Evolutionary conservation across 2,113 vertebrate species (phyloP).

Genomic region (Gobiocypris rarus): DNA sequence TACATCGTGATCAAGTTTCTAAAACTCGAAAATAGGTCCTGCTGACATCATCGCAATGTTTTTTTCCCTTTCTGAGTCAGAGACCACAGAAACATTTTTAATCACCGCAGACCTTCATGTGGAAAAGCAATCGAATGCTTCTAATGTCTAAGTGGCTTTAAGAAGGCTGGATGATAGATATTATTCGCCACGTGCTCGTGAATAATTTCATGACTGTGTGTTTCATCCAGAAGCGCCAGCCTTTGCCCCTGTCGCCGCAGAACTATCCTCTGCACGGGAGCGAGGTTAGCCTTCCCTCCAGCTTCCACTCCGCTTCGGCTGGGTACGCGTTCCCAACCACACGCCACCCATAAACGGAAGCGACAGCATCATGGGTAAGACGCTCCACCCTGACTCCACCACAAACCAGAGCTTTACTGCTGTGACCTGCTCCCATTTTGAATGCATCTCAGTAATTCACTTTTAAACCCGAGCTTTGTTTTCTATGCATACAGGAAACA

Average conservation of each 20-base stretch:
- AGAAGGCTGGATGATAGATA: background rate
- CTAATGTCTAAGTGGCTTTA: background rate
- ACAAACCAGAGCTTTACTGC: background rate
- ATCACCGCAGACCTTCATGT: constrained; percentile 5
- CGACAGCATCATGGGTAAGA: constrained; percentile 82
- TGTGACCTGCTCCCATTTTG: background rate
- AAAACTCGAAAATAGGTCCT: too few species aligned
- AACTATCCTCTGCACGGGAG: constrained; percentile 90
- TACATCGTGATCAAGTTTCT: too few species aligned
- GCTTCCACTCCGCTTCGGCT: constrained; percentile 82
- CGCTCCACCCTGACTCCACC: background rate
- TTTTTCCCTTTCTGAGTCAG: background rate
- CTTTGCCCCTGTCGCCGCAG: constrained; percentile 75
- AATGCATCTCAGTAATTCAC: background rate
- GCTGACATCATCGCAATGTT: too few species aligned
- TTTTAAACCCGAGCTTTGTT: background rate
- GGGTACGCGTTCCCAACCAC: constrained; percentile 84
- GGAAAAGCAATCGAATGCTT: constrained; percentile 13
- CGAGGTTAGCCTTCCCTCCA: constrained; percentile 86
- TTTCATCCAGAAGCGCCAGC: constrained; percentile 65
- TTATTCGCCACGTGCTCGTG: background rate
- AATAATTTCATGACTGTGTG: background rate
- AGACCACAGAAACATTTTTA: background rate
- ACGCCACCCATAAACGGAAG: constrained; percentile 81
- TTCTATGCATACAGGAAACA: constrained; percentile 75